Evolutionary conservation across 1,140 invertebrate species (phyloP), one percentile per base, ranked within the genome.

Genomic region (Bombus confusus): DNA sequence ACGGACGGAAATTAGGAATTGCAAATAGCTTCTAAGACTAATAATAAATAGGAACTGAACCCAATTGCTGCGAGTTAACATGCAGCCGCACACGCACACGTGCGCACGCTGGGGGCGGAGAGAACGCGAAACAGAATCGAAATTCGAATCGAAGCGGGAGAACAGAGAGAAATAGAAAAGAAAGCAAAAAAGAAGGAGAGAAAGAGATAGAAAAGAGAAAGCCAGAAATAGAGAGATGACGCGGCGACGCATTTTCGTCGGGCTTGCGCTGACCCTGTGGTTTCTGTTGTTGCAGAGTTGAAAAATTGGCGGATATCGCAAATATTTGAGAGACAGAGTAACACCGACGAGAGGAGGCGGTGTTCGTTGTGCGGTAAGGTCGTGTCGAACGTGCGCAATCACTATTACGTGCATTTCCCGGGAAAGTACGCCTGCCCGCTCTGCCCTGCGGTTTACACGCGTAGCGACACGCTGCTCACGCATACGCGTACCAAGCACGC

Each of bases 341-440:
- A 95, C 91, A 95, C 94, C 94, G 96, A 96, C 94, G 96, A 97
- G 94, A 95, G 96, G 93, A 95, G 96, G 93, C 95, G 96, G 91
- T 97, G 96, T 94, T 96, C 96, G 91, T 94, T 96, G 91, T 97
- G 96, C 93, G 96, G 96, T 92, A 97, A 97, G 95, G 96, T 96
- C 91, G 96, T 97, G 86, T 96, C 96, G 91, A 96, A 97, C 94
- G 96, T 96, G 89, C 95, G 96, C 88, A 96, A 96, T 95, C 96
- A 97, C 93, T 96, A 97, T 95, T 96, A 96, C 93, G 96, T 97
- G 83, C 96, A 96, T 94, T 96, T 96, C 91, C 96, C 96, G 73
- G 96, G 96, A 86, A 96, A 96, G 91, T 96, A 96, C 90, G 96
- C 96, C 88, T 96, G 96, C 93, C 94, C 95, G 80, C 95, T 96